Base-by-base conservation (phyloP, 2,113 vertebrate genomes). In the Onychostoma macrolepis region DNA sequence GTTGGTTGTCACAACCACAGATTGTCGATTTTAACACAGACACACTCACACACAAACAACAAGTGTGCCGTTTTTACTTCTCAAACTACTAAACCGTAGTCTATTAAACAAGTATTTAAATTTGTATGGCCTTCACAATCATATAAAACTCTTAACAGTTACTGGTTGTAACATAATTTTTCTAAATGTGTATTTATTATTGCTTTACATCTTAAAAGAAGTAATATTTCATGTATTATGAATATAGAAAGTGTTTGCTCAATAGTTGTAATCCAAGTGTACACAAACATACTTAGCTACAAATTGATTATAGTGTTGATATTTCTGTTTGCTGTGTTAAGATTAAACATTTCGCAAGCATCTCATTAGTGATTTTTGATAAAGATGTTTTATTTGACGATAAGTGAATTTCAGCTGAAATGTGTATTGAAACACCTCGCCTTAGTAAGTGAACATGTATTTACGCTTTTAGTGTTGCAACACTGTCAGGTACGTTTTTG, bases 171-270 rank as follows among this genome's bases (percentile, higher is more conserved):
- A 33, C 17, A 58, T 2, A 58, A 33, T 4, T 12, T 79, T 69
- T 79, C 21, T 53, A 53, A 43, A 43, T 38, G 26, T 84, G 9
- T 41, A 30, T 78, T 43, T 76, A 76, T 67, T 53, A 65, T 77
- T 69, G 63, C 10, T 43, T 84, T 67, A 30, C 74, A 43, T 77
- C 17, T 63, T 36, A 7, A 76, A 38, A 17, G 2, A 21, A 75
- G 17, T 71, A n/a, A 76, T 78, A 77, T 71, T 78, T 36, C 26
- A 28, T 79, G 72, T 88, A 67, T 41, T 77, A 61, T 86, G 50
- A 63, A 61, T 88, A 24, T 67, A 76, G 41, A 81, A 85, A 81
- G 78, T 85, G 80, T 85, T 84, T 76, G 15, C 21, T 30, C 17
- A 26, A 0, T 85, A 71, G 26, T 61, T 30, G 67, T 74, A 86